Evolutionary conservation across 2,888 invertebrate species (phyloP), one percentile per base, ranked within the genome.

Genomic region (Tinea semifulvella): DNA sequence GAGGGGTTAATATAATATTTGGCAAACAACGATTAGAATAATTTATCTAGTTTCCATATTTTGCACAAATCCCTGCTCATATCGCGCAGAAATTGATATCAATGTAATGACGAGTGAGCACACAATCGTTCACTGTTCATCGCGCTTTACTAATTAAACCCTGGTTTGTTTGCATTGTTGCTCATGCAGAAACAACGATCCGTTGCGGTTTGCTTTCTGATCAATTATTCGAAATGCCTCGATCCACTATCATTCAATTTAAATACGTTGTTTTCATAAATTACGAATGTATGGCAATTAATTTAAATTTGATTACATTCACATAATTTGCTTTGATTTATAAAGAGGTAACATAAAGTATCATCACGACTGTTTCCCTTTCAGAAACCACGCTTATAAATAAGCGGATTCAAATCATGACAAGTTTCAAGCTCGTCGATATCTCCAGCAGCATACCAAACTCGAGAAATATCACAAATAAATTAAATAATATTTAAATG

Each of bases 131-230:
- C 43, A 45, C 49, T 47, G 50, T 48, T 51, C 50, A 52, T 51
- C 52, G 48, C 52, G 47, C 50, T 50, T 47, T 49, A 48, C 52
- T 52, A 53, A 52, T 52, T 53, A 51, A 52, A 53, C 48, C 47
- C 48, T 43, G 28, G 44, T 47, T 49, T 51, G 50, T 49, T 50
- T 48, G 49, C 42, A 46, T 49, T 45, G 45, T 47, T 44, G 40
- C 40, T 50, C 51, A 49, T 47, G 51, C 45, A 50, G 49, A 52
- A 53, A 52, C 47, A 48, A 13, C 43, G 40, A 49, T 45, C 47
- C 38, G 45, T 44, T 49, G 49, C 44, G 50, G 49, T 48, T 49
- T 49, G 43, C 13, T 31, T 31, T 43, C 31, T 19, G 43, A 49
- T 49, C 46, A 47, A 50, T 51, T 49, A 49, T 48, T 51, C 47